Percentiles rank a stretch among this genome's conserved stretches.
phyloP scores from a whole-genome alignment of 1,140 invertebrate species.

The Contarinia nasturtii region DNA sequence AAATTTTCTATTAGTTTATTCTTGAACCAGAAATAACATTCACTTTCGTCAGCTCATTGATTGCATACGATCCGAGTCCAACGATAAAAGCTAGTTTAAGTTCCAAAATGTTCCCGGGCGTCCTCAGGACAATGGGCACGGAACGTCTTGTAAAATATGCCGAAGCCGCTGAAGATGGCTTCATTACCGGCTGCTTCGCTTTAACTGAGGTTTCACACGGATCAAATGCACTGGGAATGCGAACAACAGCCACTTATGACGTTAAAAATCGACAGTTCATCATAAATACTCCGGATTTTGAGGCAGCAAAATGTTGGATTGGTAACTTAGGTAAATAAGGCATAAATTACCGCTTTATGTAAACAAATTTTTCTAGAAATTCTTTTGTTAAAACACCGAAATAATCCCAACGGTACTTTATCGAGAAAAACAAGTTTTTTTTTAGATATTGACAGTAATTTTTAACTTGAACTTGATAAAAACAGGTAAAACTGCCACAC shows the following conservation, averaged over 20 bases:
- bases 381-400: too few relatives aligned
- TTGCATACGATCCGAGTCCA: slow-evolving; percentile 46
- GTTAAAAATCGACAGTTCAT: slow-evolving; percentile 54
- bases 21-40: slow-evolving; percentile 24
- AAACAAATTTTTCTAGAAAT: too few relatives aligned
- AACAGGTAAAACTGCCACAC: slow-evolving; percentile 60
- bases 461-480: slow-evolving; percentile 3
- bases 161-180: slow-evolving; percentile 30
- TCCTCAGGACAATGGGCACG: slow-evolving; percentile 32
- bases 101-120: slow-evolving; percentile 33
- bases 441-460: not conserved
- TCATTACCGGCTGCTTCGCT: slow-evolving; percentile 55
- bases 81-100: slow-evolving; percentile 39
- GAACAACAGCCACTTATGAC: slow-evolving; percentile 65
- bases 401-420: too few relatives aligned
- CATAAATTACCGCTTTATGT: too few relatives aligned
- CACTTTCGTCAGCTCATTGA: slow-evolving; percentile 10
- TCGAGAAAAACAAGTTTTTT: too few relatives aligned
- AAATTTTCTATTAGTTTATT: slow-evolving; percentile 23
- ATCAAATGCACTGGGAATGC: slow-evolving; percentile 65
- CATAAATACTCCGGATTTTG: slow-evolving; percentile 62
- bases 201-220: slow-evolving; percentile 78
- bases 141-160: slow-evolving; percentile 37
- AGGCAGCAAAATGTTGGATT: slow-evolving; percentile 75
- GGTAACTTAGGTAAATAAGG: slow-evolving; percentile 21